Evolutionary conservation across 2,888 invertebrate genomes (phyloP).

Genomic region (Arctia plantaginis): DNA sequence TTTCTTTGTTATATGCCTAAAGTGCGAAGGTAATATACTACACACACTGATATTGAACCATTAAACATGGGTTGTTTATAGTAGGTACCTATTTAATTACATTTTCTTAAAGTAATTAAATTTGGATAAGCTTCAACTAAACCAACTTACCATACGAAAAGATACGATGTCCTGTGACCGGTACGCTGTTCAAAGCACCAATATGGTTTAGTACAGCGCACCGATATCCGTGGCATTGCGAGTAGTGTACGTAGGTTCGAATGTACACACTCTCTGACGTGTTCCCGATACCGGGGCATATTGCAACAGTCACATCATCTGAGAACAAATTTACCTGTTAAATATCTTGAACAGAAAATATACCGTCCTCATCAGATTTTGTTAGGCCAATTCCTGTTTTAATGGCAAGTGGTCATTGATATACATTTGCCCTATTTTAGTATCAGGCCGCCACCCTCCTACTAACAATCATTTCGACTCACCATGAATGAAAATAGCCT

Average conservation of each 20-base stretch:
- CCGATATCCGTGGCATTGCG: constrained; percentile 95
- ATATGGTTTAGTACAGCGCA: constrained; percentile 98
- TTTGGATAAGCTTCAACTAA: not conserved
- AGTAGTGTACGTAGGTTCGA: constrained; percentile 96
- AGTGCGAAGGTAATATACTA: too few species aligned
- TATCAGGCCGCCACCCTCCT: not conserved
- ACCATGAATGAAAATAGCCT: not conserved
- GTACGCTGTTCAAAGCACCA: constrained; percentile 94
- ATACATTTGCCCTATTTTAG: not conserved
- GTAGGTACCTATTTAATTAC: not conserved
- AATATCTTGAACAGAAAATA: not conserved
- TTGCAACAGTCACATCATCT: constrained; percentile 95
- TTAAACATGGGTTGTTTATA: not conserved
- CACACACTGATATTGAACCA: not conserved
- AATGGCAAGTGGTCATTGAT: not conserved
- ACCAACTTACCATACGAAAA: constrained; percentile 94
- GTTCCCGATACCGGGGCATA: constrained; percentile 97
- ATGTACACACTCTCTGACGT: constrained; percentile 98
- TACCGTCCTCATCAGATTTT: not conserved
- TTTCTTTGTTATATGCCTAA: too few species aligned
- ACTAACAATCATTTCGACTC: not conserved
- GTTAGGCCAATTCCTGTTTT: not conserved
- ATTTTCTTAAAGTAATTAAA: not conserved
- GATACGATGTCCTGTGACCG: constrained; percentile 94
- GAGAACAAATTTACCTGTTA: constrained; percentile 56